Percentiles rank a stretch among this genome's conserved stretches.
phyloP scores from a whole-genome alignment of 2,888 invertebrate genomes.

The Nebria brevicollis region DNA sequence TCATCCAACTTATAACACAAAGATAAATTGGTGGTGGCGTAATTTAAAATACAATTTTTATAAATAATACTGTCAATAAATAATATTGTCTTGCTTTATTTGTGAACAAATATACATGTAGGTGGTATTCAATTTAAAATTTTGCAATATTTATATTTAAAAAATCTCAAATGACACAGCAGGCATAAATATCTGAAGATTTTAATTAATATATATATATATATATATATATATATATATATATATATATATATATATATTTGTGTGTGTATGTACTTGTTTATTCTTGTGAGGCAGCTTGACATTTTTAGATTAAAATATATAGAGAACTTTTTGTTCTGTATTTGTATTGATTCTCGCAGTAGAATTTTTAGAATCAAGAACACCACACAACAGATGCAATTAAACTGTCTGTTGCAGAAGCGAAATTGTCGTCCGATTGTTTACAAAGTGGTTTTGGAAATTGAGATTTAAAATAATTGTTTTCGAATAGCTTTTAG shows the following conservation, averaged over 20 bases:
- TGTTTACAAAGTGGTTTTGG: background rate
- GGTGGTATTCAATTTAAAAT: background rate
- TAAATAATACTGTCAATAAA: too few relatives aligned
- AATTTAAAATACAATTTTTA: too few relatives aligned
- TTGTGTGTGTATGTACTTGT: background rate
- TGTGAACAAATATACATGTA: background rate
- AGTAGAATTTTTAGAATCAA: background rate
- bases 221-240: too few relatives aligned
- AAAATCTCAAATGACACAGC: too few relatives aligned
- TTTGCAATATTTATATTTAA: background rate
- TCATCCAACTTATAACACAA: background rate
- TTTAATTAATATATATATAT: background rate
- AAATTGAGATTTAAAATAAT: background rate
- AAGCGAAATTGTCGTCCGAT: background rate
- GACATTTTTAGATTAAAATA: background rate
- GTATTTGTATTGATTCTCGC: background rate
- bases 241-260: too few relatives aligned
- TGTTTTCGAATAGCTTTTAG: background rate
- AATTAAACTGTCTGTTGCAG: constrained; percentile 1
- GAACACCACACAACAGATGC: background rate
- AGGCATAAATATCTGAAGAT: background rate
- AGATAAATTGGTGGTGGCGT: too few relatives aligned
- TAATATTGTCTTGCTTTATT: background rate
- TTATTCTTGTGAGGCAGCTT: background rate
- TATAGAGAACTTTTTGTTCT: background rate